phyloP scores from a whole-genome alignment of 2,888 invertebrate genomes.

The Hirtodrosophila confusa region DNA sequence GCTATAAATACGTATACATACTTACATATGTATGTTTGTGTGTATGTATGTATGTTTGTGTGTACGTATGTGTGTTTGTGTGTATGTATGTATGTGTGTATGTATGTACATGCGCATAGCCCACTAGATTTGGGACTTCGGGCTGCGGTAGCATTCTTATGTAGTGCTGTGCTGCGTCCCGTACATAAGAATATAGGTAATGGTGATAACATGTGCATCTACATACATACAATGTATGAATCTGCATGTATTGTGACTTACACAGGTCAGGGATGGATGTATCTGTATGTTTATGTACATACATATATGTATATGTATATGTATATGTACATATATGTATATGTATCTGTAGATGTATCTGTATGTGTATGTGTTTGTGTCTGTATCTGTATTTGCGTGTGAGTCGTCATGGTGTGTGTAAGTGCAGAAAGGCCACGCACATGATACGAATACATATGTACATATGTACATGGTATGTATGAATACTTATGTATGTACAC shows the following conservation, averaged over 20 bases:
- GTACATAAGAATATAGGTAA: slow-evolving; percentile 39
- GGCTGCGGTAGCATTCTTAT: neutral
- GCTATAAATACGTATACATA: neutral
- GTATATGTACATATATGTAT: too few relatives aligned
- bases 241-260: slow-evolving; percentile 25
- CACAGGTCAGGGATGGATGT: slow-evolving; percentile 69
- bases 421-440: slow-evolving; percentile 44
- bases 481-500: neutral
- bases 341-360: neutral
- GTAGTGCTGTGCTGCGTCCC: slow-evolving; percentile 7
- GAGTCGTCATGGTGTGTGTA: slow-evolving; percentile 1
- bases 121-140: slow-evolving; percentile 35
- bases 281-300: slow-evolving; percentile 26
- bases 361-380: too few relatives aligned
- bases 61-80: too few relatives aligned
- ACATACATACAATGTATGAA: slow-evolving; percentile 18
- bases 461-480: too few relatives aligned
- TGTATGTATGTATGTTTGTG: neutral
- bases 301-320: too few relatives aligned
- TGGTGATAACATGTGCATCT: slow-evolving; percentile 28
- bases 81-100: neutral
- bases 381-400: neutral
- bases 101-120: slow-evolving; percentile 47
- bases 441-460: slow-evolving; percentile 1
- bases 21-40: slow-evolving; percentile 3